Evolutionary conservation across 2,888 invertebrate genomes (phyloP), one percentile per base, ranked within the genome.

Genomic region (Auanema freiburgensis): DNA sequence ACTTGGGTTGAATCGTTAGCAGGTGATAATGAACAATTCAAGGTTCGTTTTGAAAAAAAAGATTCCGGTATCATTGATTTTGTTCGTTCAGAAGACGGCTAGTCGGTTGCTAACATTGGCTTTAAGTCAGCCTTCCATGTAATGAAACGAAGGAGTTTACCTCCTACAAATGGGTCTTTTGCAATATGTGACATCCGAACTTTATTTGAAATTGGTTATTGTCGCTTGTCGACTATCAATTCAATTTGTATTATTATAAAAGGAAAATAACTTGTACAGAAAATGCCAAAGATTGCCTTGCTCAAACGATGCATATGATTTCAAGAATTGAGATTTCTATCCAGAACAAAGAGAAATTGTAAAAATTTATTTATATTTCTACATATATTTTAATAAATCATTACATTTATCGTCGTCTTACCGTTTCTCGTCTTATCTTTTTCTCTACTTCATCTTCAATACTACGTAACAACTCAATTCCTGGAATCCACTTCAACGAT

Each of bases 1-100:
- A 61, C 72, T 4, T 74, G 74, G 74, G 70, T 74, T 0, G 74
- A 74, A 44, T 58, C 58, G 6, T 50, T 74, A 23, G 59, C 66
- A 2, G 59, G 65, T 10, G 66, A 69, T 46, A 59, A 42, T 44
- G 67, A 73, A 11, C 68, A 70, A n/a, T 73, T 73, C 54, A 68
- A 73, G 51, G 61, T 62, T 33, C 33, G 33, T n/a, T n/a, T n/a
- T 33, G 33, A 3, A 23, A 33, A 33, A 33, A 33, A 33, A 8
- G 33, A 8, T 46, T 46, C 11, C 18, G 46, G 46, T 2, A 16
- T 8, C 5, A 46, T 18, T 25, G 18, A n/a, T 16, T n/a, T 12
- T 50, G 14, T 14, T 10, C 53, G 0, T 57, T 49, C 61, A 67
- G 63, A 57, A 51, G 14, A 73, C 69, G 3, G 67, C 65, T 11